phyloP scores from a whole-genome alignment of 2,797 vertebrate species.

The Liasis olivaceus region DNA sequence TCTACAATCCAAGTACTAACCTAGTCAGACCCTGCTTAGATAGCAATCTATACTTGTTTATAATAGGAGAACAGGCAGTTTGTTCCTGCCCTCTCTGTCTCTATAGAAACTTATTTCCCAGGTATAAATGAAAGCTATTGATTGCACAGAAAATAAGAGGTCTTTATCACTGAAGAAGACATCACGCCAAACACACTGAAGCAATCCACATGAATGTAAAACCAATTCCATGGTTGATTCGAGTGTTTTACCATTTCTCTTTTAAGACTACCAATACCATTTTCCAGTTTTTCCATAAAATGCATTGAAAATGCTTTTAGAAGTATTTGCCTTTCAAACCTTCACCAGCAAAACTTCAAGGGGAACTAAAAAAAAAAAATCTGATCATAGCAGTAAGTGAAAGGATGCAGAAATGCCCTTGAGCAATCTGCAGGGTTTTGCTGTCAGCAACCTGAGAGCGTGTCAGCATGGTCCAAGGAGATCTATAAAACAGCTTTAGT shows the following conservation, averaged over 20 bases:
- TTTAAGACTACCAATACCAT: neutral
- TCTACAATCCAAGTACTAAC: neutral
- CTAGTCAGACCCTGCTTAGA: neutral
- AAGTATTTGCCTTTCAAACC: slow-evolving; percentile 51
- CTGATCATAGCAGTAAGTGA: slow-evolving; percentile 76
- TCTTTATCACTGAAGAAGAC: neutral
- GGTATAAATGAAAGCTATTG: neutral
- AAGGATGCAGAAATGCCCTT: slow-evolving; percentile 77
- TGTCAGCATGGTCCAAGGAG: slow-evolving; percentile 68
- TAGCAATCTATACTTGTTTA: neutral
- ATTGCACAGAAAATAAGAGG: neutral
- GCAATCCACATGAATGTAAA: neutral
- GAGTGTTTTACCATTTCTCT: neutral
- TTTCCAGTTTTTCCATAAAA: neutral
- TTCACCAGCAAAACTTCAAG: slow-evolving; percentile 41
- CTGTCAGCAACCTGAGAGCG: slow-evolving; percentile 73
- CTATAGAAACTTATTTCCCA: neutral
- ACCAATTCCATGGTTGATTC: neutral
- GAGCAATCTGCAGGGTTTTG: slow-evolving; percentile 73
- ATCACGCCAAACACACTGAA: neutral
- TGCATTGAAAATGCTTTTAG: slow-evolving; percentile 11
- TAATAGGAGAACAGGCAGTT: neutral
- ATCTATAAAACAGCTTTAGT: slow-evolving; percentile 61
- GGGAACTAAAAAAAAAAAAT: slow-evolving; percentile 49
- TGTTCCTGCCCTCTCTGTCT: neutral